Conservation (phyloP, 1,140 invertebrate genomes). For the Triops cancriformis region DNA sequence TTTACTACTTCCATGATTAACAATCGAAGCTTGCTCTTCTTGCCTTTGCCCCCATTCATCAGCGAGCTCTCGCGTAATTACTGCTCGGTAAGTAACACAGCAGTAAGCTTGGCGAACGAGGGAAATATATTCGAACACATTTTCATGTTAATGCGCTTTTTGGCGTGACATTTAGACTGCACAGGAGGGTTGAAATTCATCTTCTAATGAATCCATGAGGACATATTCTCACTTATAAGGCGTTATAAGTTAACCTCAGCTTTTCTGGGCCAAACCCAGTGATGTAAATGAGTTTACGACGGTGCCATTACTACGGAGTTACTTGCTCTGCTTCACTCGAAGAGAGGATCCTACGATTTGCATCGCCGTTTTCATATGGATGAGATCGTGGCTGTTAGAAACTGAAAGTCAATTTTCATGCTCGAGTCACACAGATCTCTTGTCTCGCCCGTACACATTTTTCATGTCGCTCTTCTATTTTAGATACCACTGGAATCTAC, state of each 20-base stretch:
- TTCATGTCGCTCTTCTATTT: not conserved
- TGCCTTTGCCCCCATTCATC: too few relatives aligned
- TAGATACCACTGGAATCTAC: too few relatives aligned
- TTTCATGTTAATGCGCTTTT: not conserved
- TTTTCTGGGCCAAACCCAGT: not conserved
- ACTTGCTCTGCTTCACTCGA: too few relatives aligned
- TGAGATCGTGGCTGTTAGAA: not conserved
- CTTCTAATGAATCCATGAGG: not conserved
- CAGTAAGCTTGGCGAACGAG: not conserved
- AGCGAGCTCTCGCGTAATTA: too few relatives aligned
- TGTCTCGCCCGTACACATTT: not conserved
- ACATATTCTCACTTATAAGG: not conserved
- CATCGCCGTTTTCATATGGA: not conserved
- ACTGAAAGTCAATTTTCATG: not conserved
- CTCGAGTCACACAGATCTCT: not conserved
- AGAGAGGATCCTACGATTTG: not conserved
- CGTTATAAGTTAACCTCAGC: not conserved
- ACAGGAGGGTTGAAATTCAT: not conserved
- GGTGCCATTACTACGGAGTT: not conserved
- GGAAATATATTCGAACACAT: not conserved
- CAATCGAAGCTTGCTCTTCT: too few relatives aligned
- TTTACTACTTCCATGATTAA: too few relatives aligned
- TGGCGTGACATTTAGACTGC: not conserved
- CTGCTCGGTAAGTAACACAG: not conserved
- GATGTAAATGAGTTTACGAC: not conserved